These are phyloP conservation scores for Euura saliciscinereae DNA, from an alignment of 1,140 invertebrate species.

Conservation along the genomic window DNA sequence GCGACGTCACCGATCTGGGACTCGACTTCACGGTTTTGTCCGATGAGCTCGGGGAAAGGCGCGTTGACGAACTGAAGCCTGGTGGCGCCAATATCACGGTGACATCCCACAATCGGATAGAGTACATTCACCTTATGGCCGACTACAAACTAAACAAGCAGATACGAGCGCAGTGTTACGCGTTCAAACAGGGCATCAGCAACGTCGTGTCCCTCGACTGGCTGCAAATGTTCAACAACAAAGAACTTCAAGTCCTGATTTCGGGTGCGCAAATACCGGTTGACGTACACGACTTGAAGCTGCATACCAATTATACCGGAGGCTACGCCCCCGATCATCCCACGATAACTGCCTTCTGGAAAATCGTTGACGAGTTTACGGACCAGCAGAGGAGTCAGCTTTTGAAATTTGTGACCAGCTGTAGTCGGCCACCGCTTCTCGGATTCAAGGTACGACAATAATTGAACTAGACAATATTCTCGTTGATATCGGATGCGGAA, in stretches of 20 bases:
- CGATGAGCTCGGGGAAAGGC: constrained; percentile 89
- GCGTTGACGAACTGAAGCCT: constrained; percentile 89
- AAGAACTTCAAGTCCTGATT: constrained; percentile 92
- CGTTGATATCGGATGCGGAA: not conserved
- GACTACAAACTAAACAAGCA: constrained; percentile 96
- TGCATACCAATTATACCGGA: constrained; percentile 84
- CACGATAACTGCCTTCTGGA: constrained; percentile 82
- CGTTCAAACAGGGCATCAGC: constrained; percentile 85
- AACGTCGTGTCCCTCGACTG: constrained; percentile 90
- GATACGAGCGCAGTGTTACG: constrained; percentile 84
- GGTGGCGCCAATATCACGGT: constrained; percentile 89
- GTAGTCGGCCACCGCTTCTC: constrained; percentile 93
- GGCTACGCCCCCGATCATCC: constrained; percentile 84
- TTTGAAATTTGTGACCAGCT: constrained; percentile 97
- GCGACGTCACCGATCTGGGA: constrained; percentile 79
- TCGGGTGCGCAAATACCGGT: constrained; percentile 93
- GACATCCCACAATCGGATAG: constrained; percentile 89
- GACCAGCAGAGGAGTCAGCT: constrained; percentile 86
- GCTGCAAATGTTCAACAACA: constrained; percentile 93
- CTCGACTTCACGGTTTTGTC: constrained; percentile 94
- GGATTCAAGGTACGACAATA: constrained; percentile 84
- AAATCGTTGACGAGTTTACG: constrained; percentile 81
- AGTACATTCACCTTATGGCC: constrained; percentile 96
- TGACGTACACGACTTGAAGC: constrained; percentile 86
- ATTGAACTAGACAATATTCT: not conserved